A percentile compares a stretch with the other conserved stretches of the same genome.
Evolutionary conservation across 2,113 vertebrate genomes (phyloP).

Genomic region (Cynocephalus volans): DNA sequence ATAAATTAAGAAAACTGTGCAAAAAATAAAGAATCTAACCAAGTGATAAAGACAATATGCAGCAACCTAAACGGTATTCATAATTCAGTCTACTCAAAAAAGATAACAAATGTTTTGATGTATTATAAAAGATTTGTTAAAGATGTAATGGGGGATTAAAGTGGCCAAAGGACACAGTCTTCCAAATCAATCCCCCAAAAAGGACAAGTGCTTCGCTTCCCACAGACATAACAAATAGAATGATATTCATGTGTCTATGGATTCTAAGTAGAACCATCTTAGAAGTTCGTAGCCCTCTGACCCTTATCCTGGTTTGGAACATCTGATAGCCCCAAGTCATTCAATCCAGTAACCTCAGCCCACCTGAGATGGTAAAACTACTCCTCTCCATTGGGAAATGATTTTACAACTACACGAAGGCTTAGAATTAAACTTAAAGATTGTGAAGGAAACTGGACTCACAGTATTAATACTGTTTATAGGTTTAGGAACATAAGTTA

Average conservation of each 20-base stretch:
- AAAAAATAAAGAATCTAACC: slow-evolving; percentile 31
- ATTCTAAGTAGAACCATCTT: not conserved
- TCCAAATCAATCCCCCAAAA: not conserved
- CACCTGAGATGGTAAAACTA: not conserved
- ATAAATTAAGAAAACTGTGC: not conserved
- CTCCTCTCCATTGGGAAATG: not conserved
- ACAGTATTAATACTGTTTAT: not conserved
- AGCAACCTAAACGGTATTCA: not conserved
- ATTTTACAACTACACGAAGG: not conserved
- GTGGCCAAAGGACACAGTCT: not conserved
- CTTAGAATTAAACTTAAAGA: slow-evolving; percentile 5
- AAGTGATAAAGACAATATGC: not conserved
- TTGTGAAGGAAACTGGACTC: not conserved
- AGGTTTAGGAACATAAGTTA: slow-evolving; percentile 49
- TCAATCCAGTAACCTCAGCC: not conserved
- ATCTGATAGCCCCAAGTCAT: not conserved
- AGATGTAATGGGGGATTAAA: not conserved
- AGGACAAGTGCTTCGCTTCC: not conserved
- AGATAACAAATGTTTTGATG: not conserved
- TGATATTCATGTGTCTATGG: not conserved
- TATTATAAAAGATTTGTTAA: not conserved
- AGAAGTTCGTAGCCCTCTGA: not conserved
- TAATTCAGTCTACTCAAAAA: not conserved
- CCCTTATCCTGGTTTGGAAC: not conserved
- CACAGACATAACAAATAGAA: not conserved